phyloP scores from a whole-genome alignment of 1,140 invertebrate species.

The Zaprionus lachaisei region DNA sequence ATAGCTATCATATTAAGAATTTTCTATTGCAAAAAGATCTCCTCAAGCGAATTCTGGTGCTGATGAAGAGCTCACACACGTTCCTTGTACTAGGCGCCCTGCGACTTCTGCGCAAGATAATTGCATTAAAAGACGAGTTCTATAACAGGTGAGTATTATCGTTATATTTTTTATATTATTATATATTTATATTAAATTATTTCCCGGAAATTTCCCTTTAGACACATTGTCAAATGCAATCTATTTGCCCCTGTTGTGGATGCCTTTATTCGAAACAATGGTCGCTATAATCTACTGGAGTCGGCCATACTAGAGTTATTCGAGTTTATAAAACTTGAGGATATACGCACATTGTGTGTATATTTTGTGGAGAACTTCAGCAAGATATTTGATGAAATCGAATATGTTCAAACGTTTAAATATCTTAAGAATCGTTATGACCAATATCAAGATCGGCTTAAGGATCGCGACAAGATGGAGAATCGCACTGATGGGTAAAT shows the following conservation, averaged over 20 bases:
- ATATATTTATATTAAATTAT: neutral
- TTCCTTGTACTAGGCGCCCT: conserved; percentile 98
- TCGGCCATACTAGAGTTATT: conserved; percentile 99
- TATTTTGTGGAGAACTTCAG: conserved; percentile 98
- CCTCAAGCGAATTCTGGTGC: conserved; percentile 95
- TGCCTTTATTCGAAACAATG: conserved; percentile 97
- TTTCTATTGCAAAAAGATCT: conserved; percentile 99
- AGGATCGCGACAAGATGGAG: conserved; percentile 90
- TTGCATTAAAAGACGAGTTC: conserved; percentile 99
- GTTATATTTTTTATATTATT: neutral
- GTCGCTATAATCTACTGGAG: conserved; percentile 98
- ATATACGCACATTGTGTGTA: conserved; percentile 97
- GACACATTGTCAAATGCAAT: conserved; percentile 98
- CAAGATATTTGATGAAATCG: conserved; percentile 95
- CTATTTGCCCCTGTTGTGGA: conserved; percentile 98
- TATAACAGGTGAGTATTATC: conserved; percentile 90
- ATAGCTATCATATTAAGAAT: conserved; percentile 99
- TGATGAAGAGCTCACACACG: conserved; percentile 99
- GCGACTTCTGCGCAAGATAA: conserved; percentile 98
- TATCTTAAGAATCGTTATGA: conserved; percentile 95
- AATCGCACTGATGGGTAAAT: conserved; percentile 87
- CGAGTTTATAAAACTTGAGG: conserved; percentile 99
- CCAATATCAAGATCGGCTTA: conserved; percentile 96
- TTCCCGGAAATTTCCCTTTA: conserved; percentile 40
- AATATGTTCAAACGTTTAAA: conserved; percentile 99